Percentiles rank a stretch among this genome's conserved stretches.
Evolutionary conservation across 1,140 invertebrate species (phyloP).

Genomic region (Polypedilum pembai): DNA sequence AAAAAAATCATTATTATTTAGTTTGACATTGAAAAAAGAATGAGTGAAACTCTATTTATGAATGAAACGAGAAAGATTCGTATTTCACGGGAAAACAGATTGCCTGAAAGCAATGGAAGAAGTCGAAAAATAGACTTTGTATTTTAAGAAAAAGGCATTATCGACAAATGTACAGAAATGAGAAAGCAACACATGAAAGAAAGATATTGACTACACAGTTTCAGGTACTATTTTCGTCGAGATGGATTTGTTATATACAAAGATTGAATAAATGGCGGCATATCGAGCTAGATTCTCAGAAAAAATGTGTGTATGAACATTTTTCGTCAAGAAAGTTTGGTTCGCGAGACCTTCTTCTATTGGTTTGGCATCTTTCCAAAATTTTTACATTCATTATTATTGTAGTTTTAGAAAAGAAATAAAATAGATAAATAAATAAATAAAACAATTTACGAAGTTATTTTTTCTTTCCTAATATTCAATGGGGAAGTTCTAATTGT

Average conservation of each 20-base stretch:
- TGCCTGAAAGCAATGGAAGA: neutral
- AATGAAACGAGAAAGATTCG: conserved; percentile 7
- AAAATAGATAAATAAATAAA: neutral
- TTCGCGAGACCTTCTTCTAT: neutral
- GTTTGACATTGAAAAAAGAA: conserved; percentile 26
- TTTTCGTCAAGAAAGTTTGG: neutral
- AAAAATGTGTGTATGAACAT: neutral
- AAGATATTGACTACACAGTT: neutral
- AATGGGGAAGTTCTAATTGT: neutral
- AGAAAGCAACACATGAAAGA: neutral
- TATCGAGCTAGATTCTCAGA: neutral
- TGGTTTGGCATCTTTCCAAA: neutral
- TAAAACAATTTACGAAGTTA: neutral
- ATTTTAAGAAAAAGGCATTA: neutral
- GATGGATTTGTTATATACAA: neutral
- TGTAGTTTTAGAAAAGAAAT: neutral
- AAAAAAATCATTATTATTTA: conserved; percentile 27
- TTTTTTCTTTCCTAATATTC: neutral
- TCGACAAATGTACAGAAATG: neutral
- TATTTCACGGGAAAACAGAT: neutral
- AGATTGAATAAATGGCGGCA: too few species aligned
- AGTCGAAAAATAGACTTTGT: neutral
- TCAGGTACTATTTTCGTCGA: conserved; percentile 1
- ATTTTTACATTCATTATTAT: neutral
- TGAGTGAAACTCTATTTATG: neutral